Conservation (phyloP, 2,797 vertebrate genomes). For the Astyanax mexicanus region DNA sequence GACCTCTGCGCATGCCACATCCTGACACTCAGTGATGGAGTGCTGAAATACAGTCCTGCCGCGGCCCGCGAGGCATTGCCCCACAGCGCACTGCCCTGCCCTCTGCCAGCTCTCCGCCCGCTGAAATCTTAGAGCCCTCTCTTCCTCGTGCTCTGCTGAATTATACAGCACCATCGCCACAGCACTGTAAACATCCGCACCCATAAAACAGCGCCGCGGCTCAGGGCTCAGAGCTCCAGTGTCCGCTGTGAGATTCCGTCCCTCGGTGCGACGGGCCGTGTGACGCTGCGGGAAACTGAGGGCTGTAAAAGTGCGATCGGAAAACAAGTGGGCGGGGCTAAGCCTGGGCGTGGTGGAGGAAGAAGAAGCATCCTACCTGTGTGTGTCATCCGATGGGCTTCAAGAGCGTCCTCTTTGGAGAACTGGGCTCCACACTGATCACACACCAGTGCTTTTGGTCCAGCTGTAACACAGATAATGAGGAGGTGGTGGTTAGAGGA, state of each 20-base stretch:
- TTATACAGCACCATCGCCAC: slow-evolving; percentile 70
- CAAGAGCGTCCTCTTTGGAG: slow-evolving; percentile 94
- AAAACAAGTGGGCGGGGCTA: neutral
- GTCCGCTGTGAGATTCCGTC: neutral
- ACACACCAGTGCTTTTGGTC: slow-evolving; percentile 93
- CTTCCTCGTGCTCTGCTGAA: slow-evolving; percentile 72
- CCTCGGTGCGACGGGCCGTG: neutral
- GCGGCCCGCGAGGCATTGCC: slow-evolving; percentile 42
- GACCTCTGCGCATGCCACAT: slow-evolving; percentile 35
- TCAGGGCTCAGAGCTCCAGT: neutral
- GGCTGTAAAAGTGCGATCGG: neutral
- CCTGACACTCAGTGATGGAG: slow-evolving; percentile 46
- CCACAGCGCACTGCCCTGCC: slow-evolving; percentile 62
- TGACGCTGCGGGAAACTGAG: neutral
- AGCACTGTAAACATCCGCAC: slow-evolving; percentile 26
- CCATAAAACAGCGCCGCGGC: neutral
- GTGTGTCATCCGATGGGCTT: slow-evolving; percentile 93
- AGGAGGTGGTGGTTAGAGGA: neutral
- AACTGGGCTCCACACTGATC: slow-evolving; percentile 98
- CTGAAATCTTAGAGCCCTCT: slow-evolving; percentile 77
- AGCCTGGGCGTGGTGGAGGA: neutral
- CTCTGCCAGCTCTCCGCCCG: slow-evolving; percentile 72
- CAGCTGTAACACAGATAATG: slow-evolving; percentile 75
- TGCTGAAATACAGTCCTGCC: slow-evolving; percentile 42
- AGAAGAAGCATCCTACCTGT: slow-evolving; percentile 82